Conservation (phyloP, 2,113 vertebrate species). For the Vimba vimba region DNA sequence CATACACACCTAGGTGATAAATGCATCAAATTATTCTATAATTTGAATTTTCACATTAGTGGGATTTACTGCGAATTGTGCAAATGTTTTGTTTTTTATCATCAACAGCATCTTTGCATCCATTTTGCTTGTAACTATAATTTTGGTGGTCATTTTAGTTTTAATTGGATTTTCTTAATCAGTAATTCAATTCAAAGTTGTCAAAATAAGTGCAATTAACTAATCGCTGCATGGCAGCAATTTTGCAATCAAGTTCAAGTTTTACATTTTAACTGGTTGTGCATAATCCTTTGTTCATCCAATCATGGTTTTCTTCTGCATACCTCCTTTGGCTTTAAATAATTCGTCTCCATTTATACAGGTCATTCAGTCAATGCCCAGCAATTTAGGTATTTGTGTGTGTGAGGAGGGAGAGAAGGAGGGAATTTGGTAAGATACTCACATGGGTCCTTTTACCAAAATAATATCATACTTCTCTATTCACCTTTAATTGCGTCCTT, state of each 20-base stretch:
- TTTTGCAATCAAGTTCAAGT: not conserved
- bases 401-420: not conserved
- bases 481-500: not conserved
- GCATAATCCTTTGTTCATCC: not conserved
- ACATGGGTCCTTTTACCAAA: not conserved
- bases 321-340: not conserved
- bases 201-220: not conserved
- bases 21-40: not conserved
- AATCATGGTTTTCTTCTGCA: not conserved
- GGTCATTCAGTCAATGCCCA: conserved; percentile 8
- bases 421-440: not conserved
- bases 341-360: not conserved
- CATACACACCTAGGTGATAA: not conserved
- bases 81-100: not conserved
- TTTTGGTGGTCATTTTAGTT: not conserved
- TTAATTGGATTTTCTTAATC: not conserved
- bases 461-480: not conserved
- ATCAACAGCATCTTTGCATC: not conserved
- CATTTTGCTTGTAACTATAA: not conserved
- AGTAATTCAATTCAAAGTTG: not conserved
- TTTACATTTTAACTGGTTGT: not conserved
- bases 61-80: not conserved
- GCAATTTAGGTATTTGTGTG: not conserved
- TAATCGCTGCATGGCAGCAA: not conserved
- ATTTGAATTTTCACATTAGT: not conserved